Base-by-base conservation (phyloP, 2,888 invertebrate genomes). In the Augiades crinisus region DNA sequence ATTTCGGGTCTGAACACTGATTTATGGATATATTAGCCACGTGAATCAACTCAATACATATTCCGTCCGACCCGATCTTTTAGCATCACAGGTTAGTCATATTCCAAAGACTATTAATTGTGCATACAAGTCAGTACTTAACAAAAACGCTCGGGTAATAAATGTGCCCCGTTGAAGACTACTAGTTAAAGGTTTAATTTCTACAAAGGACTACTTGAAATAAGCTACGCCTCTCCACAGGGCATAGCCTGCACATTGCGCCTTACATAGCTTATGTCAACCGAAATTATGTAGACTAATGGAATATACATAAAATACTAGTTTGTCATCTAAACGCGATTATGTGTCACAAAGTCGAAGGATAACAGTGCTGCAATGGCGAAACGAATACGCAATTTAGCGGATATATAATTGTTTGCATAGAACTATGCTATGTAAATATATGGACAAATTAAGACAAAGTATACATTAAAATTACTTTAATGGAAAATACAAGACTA, bases 41-140 rank as follows among this genome's bases (percentile, higher is more conserved):
- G 38, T 47, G 40, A 47, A 38, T 38, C 47, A 49, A 41, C 24
- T 49, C 34, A 41, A 6, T 17, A 41, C 49, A 49, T 41, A 49
- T 49, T 49, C 49, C 49, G 49, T 49, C 49, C 49, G 49, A 49
- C 49, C 49, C 49, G 47, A 40, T 47, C 31, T 33, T 37, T 17
- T 19, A 37, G 30, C 40, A 49, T 41, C 49, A 49, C 40, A 34
- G 40, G 49, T 49, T 40, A 49, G 49, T 49, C 49, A 49, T 49
- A 34, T 49, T 40, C 49, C 49, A 49, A 49, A 49, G 49, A 49
- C 49, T 40, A 30, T 27, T 40, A 40, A 14, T 44, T 47, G 40
- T 40, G 47, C 22, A 22, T 40, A 49, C 33, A 34, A 40, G 33
- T 41, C 40, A 41, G 49, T 49, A 49, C 49, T 49, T 49, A 49